Base-by-base conservation (phyloP, 2,797 vertebrate species). In the Betta splendens region DNA sequence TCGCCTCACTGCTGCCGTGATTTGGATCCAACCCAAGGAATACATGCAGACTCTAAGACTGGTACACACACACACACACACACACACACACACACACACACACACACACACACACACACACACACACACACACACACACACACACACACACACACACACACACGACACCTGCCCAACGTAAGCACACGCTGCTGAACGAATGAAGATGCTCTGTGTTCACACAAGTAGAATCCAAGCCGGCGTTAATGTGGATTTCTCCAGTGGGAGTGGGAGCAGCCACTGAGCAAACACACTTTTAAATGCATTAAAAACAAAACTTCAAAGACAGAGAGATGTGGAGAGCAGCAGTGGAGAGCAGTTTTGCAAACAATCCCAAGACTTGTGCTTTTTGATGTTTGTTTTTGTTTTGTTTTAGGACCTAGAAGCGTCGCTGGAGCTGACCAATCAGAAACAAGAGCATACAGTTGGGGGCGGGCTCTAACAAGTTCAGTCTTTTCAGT, bases 251-350 rank as follows among this genome's bases (percentile, higher is more conserved):
- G 29, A 16, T 23, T 29, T 40, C 46, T 28, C 38, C 26, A 25
- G 54, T 40, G 20, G 31, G 55, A 45, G 49, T 36, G 48, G 75
- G n/a, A n/a, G n/a, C n/a, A n/a, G n/a, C n/a, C n/a, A n/a, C n/a
- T n/a, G n/a, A n/a, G n/a, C n/a, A n/a, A n/a, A n/a, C n/a, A n/a
- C n/a, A n/a, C n/a, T n/a, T n/a, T n/a, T n/a, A n/a, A n/a, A n/a
- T n/a, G n/a, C n/a, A 69, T 82, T 67, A 47, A 77, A 64, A 55
- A 60, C 36, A 13, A 42, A 52, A 47, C 47, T 32, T 31, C 21
- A 62, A 23, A 23, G 22, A 3, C 5, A 23, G 25, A 26, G 7
- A 26, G 6, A 26, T 25, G 26, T 7, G 37, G 23, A 45, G 25
- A 37, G 25, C 31, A 17, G 18, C 18, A 39, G 36, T 23, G 57